phyloP scores from a whole-genome alignment of 2,888 invertebrate genomes.

The Lepas anatifera region DNA sequence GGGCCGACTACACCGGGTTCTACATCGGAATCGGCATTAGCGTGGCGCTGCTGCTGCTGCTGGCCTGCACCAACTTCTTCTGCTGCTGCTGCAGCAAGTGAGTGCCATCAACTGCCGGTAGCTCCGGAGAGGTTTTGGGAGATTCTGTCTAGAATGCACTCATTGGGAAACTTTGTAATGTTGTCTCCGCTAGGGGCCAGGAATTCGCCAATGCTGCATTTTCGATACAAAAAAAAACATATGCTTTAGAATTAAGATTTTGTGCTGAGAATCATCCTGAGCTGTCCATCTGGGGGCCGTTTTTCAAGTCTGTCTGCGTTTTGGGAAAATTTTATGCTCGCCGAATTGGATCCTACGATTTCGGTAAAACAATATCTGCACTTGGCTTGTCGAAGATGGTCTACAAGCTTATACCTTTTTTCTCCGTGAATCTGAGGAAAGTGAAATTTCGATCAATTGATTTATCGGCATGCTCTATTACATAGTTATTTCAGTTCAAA shows the following conservation, averaged over 20 bases:
- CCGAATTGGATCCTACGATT: no score
- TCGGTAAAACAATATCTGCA: no score
- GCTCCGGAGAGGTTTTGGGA: neutral
- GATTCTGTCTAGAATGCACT: neutral
- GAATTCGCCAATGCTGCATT: neutral
- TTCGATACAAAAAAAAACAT: neutral
- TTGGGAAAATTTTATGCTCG: no score
- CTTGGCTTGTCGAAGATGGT: no score
- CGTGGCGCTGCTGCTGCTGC: neutral
- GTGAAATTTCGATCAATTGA: no score
- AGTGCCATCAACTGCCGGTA: no score
- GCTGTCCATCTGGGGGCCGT: no score
- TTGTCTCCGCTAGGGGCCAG: neutral
- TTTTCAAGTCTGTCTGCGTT: no score
- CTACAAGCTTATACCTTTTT: no score
- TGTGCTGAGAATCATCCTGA: neutral
- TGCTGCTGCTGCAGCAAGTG: neutral
- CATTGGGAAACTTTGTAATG: neutral
- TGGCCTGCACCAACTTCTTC: neutral
- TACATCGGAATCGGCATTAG: slow-evolving; percentile 1
- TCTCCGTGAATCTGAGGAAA: no score
- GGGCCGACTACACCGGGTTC: neutral
- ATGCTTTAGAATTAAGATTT: neutral
- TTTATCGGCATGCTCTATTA: no score
- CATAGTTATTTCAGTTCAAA: no score